Conservation (phyloP, 2,797 vertebrate species). For the Pangasius djambal region DNA sequence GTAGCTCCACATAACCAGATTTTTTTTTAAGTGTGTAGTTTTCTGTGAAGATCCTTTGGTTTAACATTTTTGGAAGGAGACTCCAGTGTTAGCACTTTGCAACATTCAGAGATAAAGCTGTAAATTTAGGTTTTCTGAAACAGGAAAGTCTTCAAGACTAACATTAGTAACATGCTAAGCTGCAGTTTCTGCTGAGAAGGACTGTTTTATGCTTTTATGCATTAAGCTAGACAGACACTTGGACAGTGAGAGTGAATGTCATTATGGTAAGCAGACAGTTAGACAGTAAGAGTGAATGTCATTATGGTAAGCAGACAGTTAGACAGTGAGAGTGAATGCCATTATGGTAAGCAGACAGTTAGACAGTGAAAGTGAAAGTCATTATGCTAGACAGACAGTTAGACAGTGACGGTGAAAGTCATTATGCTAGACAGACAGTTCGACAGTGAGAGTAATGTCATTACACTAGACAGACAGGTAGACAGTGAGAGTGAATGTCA, state of each 20-base stretch:
- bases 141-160: not conserved
- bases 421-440: not conserved
- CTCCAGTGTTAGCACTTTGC: no score
- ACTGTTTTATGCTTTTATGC: not conserved
- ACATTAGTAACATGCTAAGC: not conserved
- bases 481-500: not conserved
- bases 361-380: not conserved
- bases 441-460: not conserved
- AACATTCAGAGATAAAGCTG: not conserved
- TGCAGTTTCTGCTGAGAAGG: not conserved
- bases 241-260: not conserved
- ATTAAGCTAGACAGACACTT: not conserved
- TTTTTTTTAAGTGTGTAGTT: not conserved
- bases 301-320: conserved; percentile 2
- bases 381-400: not conserved
- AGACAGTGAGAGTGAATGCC: not conserved
- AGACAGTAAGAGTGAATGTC: not conserved
- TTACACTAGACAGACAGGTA: not conserved
- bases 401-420: not conserved
- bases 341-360: not conserved
- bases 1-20: not conserved
- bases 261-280: not conserved
- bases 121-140: not conserved
- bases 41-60: not conserved
- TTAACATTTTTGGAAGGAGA: not conserved